Evolutionary conservation across 1,140 invertebrate genomes (phyloP).

Genomic region (Eriosoma lanigerum): DNA sequence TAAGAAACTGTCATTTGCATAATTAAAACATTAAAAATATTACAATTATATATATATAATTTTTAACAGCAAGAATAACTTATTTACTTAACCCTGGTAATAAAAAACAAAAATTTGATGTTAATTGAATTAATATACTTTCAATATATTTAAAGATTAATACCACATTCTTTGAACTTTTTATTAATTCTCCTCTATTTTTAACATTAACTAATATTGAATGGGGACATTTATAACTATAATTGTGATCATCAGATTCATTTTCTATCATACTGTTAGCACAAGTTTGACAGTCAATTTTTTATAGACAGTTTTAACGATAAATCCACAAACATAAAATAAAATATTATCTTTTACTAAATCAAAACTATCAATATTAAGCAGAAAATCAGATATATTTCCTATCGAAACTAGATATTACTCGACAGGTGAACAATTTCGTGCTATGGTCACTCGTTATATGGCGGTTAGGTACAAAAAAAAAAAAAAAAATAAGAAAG

Average conservation of each 20-base stretch:
- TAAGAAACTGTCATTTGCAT: neutral
- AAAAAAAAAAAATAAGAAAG: too few species aligned
- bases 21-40: neutral
- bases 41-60: neutral
- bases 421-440: too few species aligned
- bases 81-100: too few species aligned
- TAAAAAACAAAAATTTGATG: neutral
- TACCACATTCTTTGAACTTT: neutral
- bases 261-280: too few species aligned
- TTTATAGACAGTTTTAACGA: neutral
- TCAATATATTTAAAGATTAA: neutral
- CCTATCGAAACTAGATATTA: too few species aligned
- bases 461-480: too few species aligned
- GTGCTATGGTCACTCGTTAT: too few species aligned
- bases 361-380: too few species aligned
- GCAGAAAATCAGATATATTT: too few species aligned
- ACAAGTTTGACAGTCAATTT: neutral
- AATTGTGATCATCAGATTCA: neutral
- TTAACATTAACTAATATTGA: neutral
- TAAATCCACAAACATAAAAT: neutral
- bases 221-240: neutral
- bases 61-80: constrained; percentile 1
- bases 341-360: too few species aligned
- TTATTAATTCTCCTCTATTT: neutral
- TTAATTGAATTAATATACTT: neutral